phyloP scores from a whole-genome alignment of 1,140 invertebrate species.

The Venturia canescens region DNA sequence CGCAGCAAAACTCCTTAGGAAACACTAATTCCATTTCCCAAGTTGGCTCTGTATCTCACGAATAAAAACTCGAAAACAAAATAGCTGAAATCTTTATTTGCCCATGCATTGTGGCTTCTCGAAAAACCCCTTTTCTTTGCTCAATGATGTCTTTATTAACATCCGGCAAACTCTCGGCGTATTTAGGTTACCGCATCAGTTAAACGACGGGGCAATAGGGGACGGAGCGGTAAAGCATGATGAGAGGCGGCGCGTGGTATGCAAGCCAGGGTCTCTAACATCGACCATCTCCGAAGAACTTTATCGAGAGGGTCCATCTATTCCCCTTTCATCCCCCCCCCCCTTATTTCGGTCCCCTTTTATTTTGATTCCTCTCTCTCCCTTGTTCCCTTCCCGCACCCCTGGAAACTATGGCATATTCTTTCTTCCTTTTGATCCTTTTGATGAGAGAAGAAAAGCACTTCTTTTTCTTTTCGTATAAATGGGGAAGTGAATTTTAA shows the following conservation, averaged over 20 bases:
- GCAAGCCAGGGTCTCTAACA: conserved; percentile 20
- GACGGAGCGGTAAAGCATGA: conserved; percentile 7
- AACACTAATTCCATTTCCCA: neutral
- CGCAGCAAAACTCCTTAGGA: conserved; percentile 8
- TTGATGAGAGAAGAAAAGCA: no score
- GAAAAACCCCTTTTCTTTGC: neutral
- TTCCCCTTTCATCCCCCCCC: neutral
- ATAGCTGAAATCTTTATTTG: neutral
- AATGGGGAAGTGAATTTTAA: no score
- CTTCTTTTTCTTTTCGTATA: neutral
- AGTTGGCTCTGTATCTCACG: neutral
- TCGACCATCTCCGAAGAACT: conserved; percentile 43
- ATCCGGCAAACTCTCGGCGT: conserved; percentile 45
- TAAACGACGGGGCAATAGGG: neutral
- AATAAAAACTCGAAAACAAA: neutral
- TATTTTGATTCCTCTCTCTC: neutral
- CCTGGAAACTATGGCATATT: neutral
- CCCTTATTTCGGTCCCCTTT: no score
- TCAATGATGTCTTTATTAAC: conserved; percentile 46
- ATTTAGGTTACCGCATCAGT: conserved; percentile 45
- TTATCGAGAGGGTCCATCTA: conserved; percentile 29
- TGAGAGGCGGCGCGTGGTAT: conserved; percentile 30
- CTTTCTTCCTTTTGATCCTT: neutral
- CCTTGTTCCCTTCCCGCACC: neutral
- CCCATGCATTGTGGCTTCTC: neutral